Base-by-base conservation (phyloP, 1,140 invertebrate genomes). In the Zaprionus lachaisei region DNA sequence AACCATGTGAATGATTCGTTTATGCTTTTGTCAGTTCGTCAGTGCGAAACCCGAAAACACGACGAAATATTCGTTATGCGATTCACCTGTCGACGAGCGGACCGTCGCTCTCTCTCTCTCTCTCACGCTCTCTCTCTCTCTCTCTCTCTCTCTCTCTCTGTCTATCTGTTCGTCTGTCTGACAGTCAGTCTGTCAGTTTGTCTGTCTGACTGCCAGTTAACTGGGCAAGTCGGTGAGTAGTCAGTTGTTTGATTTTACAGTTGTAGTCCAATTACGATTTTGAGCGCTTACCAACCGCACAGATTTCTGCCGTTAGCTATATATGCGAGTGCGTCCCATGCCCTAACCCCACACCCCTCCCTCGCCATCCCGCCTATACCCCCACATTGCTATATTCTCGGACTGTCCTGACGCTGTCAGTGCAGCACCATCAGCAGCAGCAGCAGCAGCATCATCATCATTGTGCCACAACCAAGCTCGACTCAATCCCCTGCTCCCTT, bases 1-100 rank as follows among this genome's bases (percentile, higher is more conserved):
- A 92, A 72, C 91, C 91, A 92, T 83, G 87, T 90, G 77, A 55
- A 92, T 92, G 91, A 92, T 92, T 91, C 87, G 91, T 76, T 92
- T 92, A 92, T 91, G 81, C 82, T 79, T 92, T 92, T 92, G 91
- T 92, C 90, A 81, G 83, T 86, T 69, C 85, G 85, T 84, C 85
- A 89, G 85, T 79, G 74, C 64, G 68, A 74, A 47, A 80, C 57
- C 66, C 79, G 55, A 56, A 81, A 62, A 58, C 38, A 51, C 56
- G 67, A 54, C 67, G 55, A 24, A 55, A 70, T 22, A 9, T 60
- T 62, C 55, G 76, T 31, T 22, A 12, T 74, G 63, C 44, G 63
- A 67, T 68, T 67, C 75, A 77, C 75, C 75, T 77, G 74, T 73
- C 62, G 62, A 47, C 49, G 41, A 22, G 37, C 34, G 24, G 24